Base-by-base conservation (phyloP, 1,140 invertebrate species). In the Macrocentrus cingulum region DNA sequence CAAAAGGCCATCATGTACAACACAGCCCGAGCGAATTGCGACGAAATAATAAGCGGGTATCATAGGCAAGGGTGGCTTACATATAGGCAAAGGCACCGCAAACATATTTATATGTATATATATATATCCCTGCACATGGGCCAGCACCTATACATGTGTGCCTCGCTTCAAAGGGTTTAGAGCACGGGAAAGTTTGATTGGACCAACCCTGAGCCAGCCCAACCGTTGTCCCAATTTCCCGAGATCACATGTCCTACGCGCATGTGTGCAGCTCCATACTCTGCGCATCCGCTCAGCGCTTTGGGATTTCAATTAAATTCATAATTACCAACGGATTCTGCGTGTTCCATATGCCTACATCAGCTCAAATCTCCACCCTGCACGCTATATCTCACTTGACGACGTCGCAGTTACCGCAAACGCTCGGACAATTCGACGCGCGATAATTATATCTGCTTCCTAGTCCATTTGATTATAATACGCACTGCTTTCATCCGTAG, bases 181-280 rank as follows among this genome's bases (percentile, higher is more conserved):
- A 57, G 34, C 42, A 52, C 42, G 58, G 25, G 36, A 60, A 60
- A 60, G 18, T 60, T 60, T 60, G 46, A 60, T 60, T 60, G 58
- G 45, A 23, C 52, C 51, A 55, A 60, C 34, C 44, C 51, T 54
- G 51, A 54, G 45, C 55, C 19, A 49, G 45, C 55, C 45, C 37
- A 25, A 57, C 46, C 48, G 34, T 57, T 57, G 55, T 57, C 36
- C 55, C 46, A 57, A 57, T 57, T 57, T 50, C 32, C 48, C 23
- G 20, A 29, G 29, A 32, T 45, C 20, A 56, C 54, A 45, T 56
- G 44, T 23, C 22, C 42, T 22, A 20, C 20, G n/a, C 23, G 13
- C 4, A 11, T 51, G 49, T 32, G 19, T 51, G 13, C 5, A 29
- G 25, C 32, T 29, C 32, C 25, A 18, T 8, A 15, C n/a, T 22